These are phyloP conservation scores for Heliconius hortense DNA, from an alignment of 2,888 invertebrate species.

Conservation along the genomic window DNA sequence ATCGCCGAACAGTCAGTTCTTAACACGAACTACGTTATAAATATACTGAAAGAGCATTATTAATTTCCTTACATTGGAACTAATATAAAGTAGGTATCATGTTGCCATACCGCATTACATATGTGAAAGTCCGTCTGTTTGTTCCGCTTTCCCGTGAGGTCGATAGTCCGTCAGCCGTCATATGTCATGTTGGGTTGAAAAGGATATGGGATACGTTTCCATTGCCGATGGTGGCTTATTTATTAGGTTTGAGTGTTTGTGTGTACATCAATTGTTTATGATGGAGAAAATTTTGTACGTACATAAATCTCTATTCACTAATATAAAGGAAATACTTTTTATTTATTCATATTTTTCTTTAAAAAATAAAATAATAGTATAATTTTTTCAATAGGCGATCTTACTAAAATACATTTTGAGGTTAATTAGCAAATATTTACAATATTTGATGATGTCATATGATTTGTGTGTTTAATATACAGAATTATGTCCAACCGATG, in stretches of 20 bases:
- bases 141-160: conserved; percentile 18
- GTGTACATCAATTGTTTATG: background rate
- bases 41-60: background rate
- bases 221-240: background rate
- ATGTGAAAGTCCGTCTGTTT: conserved; percentile 16
- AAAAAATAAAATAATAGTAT: too few species aligned
- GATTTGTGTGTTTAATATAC: too few species aligned
- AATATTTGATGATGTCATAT: too few species aligned
- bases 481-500: too few species aligned
- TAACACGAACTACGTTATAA: background rate
- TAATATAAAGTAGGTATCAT: background rate
- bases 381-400: too few species aligned
- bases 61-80: background rate
- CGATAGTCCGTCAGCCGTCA: background rate
- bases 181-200: background rate
- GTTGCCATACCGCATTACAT: conserved; percentile 15
- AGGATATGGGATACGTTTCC: conserved; percentile 2
- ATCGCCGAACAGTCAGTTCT: background rate
- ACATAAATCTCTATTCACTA: too few species aligned
- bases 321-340: too few species aligned
- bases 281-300: too few species aligned
- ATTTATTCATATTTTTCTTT: too few species aligned
- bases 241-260: background rate
- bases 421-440: too few species aligned
- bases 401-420: too few species aligned